Evolutionary conservation across 2,888 invertebrate species (phyloP).

Genomic region (Drosophila paucipuncta): DNA sequence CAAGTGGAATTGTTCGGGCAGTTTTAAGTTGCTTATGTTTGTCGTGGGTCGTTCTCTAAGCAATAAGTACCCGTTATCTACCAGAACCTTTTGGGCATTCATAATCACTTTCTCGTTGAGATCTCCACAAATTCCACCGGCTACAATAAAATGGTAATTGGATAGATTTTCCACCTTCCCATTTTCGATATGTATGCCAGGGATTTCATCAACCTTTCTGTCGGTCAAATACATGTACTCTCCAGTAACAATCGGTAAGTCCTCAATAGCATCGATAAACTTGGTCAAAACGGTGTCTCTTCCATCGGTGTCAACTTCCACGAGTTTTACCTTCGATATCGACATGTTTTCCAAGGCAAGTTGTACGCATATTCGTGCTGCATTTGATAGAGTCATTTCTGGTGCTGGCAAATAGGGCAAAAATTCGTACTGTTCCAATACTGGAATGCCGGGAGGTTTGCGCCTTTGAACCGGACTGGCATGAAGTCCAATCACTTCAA

Average conservation of each 20-base stretch:
- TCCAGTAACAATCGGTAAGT: constrained; percentile 90
- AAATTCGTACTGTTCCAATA: constrained; percentile 91
- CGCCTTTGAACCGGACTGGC: constrained; percentile 91
- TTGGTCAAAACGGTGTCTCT: constrained; percentile 86
- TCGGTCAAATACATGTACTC: constrained; percentile 87
- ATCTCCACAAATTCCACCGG: constrained; percentile 64
- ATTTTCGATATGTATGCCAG: constrained; percentile 87
- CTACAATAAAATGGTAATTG: constrained; percentile 82
- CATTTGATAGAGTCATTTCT: constrained; percentile 83
- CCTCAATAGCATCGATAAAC: constrained; percentile 88
- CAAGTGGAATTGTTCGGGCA: constrained; percentile 74
- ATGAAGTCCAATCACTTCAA: constrained; percentile 91
- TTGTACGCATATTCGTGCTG: constrained; percentile 89
- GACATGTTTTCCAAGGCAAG: constrained; percentile 90
- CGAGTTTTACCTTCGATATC: constrained; percentile 87
- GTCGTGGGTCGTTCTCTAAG: constrained; percentile 87
- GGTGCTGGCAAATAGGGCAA: constrained; percentile 87
- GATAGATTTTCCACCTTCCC: constrained; percentile 86
- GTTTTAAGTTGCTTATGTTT: constrained; percentile 83
- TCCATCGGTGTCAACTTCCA: constrained; percentile 87
- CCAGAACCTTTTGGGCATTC: constrained; percentile 86
- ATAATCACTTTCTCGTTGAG: constrained; percentile 82
- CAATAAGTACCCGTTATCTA: constrained; percentile 88
- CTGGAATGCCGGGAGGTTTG: constrained; percentile 90
- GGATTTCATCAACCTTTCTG: constrained; percentile 82